Evolutionary conservation across 2,888 invertebrate genomes (phyloP).

Genomic region (Encarsia formosa): DNA sequence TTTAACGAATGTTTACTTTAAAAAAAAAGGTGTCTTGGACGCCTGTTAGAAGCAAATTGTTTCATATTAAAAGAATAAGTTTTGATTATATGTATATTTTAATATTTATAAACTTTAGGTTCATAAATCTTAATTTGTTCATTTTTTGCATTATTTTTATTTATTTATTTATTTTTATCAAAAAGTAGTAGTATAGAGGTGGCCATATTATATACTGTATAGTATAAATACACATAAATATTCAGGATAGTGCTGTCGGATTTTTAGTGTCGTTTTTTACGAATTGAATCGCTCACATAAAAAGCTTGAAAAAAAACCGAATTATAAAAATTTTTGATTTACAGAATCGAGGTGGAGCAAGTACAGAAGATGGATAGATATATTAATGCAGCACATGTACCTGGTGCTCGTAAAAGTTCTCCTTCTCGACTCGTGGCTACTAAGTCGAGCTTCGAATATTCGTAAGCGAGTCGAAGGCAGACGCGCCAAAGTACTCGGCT

Average conservation of each 20-base stretch:
- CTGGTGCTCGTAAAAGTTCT: constrained; percentile 39
- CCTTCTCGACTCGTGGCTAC: constrained; percentile 44
- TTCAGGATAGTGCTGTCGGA: too few species aligned
- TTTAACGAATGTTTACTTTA: too few species aligned
- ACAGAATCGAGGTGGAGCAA: constrained; percentile 41
- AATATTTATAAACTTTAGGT: too few species aligned
- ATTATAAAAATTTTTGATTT: neutral
- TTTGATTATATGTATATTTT: too few species aligned
- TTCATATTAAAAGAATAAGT: too few species aligned
- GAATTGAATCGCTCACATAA: neutral
- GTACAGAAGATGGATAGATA: constrained; percentile 33
- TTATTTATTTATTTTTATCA: constrained; percentile 14
- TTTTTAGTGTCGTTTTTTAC: neutral
- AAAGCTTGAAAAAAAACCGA: neutral
- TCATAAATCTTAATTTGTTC: too few species aligned
- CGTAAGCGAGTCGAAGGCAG: constrained; percentile 35
- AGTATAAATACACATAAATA: too few species aligned
- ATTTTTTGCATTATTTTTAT: too few species aligned
- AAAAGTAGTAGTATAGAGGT: neutral
- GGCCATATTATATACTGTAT: too few species aligned
- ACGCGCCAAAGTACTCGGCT: constrained; percentile 38
- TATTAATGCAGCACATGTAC: constrained; percentile 38
- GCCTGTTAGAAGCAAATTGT: too few species aligned
- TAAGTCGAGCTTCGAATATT: constrained; percentile 38
- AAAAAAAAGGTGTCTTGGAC: too few species aligned